Evolutionary conservation across 2,888 invertebrate species (phyloP), one percentile per base, ranked within the genome.

Genomic region (Parasteatoda lunata): DNA sequence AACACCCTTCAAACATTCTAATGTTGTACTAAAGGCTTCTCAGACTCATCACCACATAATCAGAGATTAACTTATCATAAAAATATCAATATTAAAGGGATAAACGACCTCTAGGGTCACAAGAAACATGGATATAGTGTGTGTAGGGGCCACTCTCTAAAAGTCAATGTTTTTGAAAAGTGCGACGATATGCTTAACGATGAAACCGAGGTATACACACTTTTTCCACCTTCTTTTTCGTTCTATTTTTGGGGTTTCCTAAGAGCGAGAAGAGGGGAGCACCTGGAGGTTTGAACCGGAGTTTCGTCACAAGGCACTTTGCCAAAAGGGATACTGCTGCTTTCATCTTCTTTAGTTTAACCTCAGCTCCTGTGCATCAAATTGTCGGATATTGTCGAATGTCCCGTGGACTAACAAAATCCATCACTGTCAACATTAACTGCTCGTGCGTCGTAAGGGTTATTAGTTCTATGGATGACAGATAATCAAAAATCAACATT

Each of bases 251-350:
- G 64, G 68, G 79, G 47, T 65, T 49, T 72, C 69, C 30, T 30
- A 30, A 30, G 30, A 30, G 59, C 59, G n/a, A 59, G n/a, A 59
- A 59, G 59, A 59, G 59, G 59, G 59, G n/a, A 59, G 59, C 59
- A 59, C 59, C 59, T 59, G 59, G 59, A 59, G 59, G 59, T 0
- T 7, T 59, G 78, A 70, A 54, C 52, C 65, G 69, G 48, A n/a
- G 48, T 30, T 54, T 69, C 81, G 81, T 82, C 81, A 82, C 81
- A 15, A 64, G 81, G 81, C 75, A 82, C 48, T 51, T 51, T 82
- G 81, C 81, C 81, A 82, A 73, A 52, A 45, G 15, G 45, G 69
- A 66, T 66, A 52, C 75, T 15, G 68, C 68, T 15, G 68, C 70
- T 72, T 68, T 79, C 70, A 51, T 79, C 64, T 79, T 72, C 72